Conservation (phyloP, 64 coral and sea anemone genomes). For the Platygyra sinensis region DNA sequence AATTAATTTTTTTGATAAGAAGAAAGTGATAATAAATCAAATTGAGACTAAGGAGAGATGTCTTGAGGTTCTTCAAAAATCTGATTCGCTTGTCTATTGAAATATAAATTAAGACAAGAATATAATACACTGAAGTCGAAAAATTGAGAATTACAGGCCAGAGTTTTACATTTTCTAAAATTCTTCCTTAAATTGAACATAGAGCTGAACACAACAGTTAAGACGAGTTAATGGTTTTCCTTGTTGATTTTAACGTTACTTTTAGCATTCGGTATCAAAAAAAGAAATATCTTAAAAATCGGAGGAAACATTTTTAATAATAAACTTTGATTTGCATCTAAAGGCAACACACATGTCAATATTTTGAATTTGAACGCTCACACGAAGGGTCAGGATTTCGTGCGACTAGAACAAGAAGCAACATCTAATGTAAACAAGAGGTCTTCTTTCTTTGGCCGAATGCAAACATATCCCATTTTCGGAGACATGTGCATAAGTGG, state of each 20-base stretch:
- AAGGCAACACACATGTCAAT: conserved; percentile 9
- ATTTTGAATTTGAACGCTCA: conserved; percentile 9
- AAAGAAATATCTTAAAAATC: conserved; percentile 22
- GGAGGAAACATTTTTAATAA: conserved; percentile 25
- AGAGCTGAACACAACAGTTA: background rate
- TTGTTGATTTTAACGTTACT: background rate
- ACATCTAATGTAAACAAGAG: conserved; percentile 13
- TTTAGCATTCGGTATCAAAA: conserved; percentile 27
- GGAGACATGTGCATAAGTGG: background rate
- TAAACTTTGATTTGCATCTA: conserved; percentile 43
- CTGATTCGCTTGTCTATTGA: background rate
- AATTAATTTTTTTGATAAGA: conserved; percentile 45
- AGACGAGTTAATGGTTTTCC: conserved; percentile 4
- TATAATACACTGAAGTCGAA: background rate
- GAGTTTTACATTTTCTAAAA: background rate
- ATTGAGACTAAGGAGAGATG: background rate
- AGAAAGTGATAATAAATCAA: conserved; percentile 2
- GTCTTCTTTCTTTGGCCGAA: background rate
- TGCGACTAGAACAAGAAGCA: conserved; percentile 9
- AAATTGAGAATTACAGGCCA: background rate
- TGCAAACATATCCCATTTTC: conserved; percentile 16
- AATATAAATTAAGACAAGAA: background rate
- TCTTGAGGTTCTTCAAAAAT: background rate
- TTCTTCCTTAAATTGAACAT: background rate
- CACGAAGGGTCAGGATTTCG: conserved; percentile 10